These are phyloP conservation scores for Desmodus rotundus DNA, from an alignment of 2,113 vertebrate genomes.

Conservation along the genomic window DNA sequence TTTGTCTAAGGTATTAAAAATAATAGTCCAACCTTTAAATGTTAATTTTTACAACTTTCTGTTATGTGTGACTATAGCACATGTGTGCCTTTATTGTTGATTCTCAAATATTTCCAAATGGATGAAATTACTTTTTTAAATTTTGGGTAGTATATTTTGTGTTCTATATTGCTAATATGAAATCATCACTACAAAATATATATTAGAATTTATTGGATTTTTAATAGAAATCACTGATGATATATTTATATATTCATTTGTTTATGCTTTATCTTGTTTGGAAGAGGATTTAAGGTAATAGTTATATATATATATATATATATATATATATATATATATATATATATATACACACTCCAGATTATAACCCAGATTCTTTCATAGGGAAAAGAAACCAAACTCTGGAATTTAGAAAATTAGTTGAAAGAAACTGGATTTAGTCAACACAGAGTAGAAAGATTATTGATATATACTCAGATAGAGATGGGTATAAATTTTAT, in stretches of 20 bases:
- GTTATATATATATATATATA: neutral
- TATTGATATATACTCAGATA: neutral
- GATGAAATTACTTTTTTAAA: neutral
- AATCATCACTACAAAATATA: neutral
- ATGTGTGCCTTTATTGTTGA: neutral
- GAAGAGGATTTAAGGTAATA: neutral
- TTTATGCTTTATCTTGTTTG: neutral
- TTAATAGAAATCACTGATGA: neutral
- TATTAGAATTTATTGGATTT: neutral
- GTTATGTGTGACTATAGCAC: neutral
- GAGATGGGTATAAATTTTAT: neutral
- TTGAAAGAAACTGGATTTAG: constrained; percentile 4
- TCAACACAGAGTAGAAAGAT: neutral
- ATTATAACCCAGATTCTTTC: constrained; percentile 20
- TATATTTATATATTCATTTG: neutral
- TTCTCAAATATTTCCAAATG: constrained; percentile 30
- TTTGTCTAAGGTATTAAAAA: neutral
- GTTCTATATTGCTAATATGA: neutral
- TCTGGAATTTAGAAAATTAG: neutral
- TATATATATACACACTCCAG: neutral
- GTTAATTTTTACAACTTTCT: neutral
- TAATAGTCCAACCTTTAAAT: neutral
- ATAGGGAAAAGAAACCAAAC: neutral
- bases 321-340: neutral
- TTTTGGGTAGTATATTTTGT: neutral